Evolutionary conservation across 1,140 invertebrate species (phyloP).

Genomic region (Achroia grisella): DNA sequence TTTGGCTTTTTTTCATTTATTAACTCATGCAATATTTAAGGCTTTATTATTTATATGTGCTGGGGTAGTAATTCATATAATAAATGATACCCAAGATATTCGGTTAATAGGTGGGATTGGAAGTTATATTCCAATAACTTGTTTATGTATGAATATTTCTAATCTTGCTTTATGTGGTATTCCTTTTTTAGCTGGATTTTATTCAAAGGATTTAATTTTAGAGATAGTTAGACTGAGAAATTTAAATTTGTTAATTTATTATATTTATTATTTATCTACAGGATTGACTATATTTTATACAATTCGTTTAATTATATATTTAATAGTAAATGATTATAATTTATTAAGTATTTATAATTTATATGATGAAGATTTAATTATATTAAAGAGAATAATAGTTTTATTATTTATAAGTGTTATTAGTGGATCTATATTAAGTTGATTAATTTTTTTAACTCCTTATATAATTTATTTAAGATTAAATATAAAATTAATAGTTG

Average conservation of each 20-base stretch:
- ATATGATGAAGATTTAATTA: conserved; percentile 63
- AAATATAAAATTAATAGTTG: conserved; percentile 60
- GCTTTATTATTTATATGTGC: conserved; percentile 33
- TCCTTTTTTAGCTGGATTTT: conserved; percentile 78
- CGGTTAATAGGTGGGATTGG: conserved; percentile 64
- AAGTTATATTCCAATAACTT: conserved; percentile 23
- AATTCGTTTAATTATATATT: conserved; percentile 74
- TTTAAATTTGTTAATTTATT: conserved; percentile 71
- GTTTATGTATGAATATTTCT: conserved; percentile 27
- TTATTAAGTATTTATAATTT: conserved; percentile 55
- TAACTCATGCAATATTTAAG: conserved; percentile 33
- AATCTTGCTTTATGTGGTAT: conserved; percentile 75
- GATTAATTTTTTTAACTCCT: conserved; percentile 60
- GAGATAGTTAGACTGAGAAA: conserved; percentile 65
- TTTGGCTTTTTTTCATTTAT: conserved; percentile 76
- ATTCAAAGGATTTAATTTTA: conserved; percentile 79
- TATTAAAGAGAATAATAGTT: conserved; percentile 65
- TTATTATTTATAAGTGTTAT: conserved; percentile 72
- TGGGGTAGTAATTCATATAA: conserved; percentile 75
- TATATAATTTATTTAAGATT: conserved; percentile 70
- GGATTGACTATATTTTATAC: conserved; percentile 74
- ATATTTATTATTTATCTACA: conserved; percentile 71
- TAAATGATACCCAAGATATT: conserved; percentile 77
- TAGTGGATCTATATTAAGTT: conserved; percentile 55
- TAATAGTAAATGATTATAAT: conserved; percentile 62